These are phyloP conservation scores for Chionomys nivalis DNA, from an alignment of 2,113 vertebrate genomes.

Conservation along the genomic window DNA sequence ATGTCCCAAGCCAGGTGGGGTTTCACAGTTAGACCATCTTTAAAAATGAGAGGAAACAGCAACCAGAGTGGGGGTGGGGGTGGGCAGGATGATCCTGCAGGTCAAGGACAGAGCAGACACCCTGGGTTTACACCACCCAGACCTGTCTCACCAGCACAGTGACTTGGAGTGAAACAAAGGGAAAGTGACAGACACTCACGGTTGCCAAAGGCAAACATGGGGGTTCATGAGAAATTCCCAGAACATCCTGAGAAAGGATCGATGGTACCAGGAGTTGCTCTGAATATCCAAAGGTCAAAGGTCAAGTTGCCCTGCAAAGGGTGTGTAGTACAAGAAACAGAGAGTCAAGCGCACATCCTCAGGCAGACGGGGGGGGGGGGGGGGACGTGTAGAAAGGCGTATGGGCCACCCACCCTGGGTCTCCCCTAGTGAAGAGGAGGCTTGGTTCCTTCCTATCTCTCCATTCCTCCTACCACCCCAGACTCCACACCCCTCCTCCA, in stretches of 20 bases:
- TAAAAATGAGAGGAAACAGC: not conserved
- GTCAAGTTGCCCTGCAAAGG: not conserved
- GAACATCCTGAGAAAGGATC: not conserved
- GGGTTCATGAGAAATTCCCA: not conserved
- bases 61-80: not conserved
- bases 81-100: not conserved
- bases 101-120: not conserved
- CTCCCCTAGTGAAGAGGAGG: not conserved
- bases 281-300: not conserved
- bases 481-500: not conserved
- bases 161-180: not conserved
- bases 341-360: not conserved
- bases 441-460: not conserved
- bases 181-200: rapidly evolving
- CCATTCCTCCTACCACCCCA: too few species aligned
- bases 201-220: not conserved
- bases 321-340: not conserved
- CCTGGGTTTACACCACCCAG: not conserved
- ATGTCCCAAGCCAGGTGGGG: not conserved
- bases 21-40: not conserved
- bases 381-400: not conserved
- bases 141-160: not conserved
- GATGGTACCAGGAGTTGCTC: not conserved
- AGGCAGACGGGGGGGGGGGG: not conserved
- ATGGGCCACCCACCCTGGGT: not conserved